phyloP scores from a whole-genome alignment of 2,797 vertebrate species.

The Lithobates sylvaticus region DNA sequence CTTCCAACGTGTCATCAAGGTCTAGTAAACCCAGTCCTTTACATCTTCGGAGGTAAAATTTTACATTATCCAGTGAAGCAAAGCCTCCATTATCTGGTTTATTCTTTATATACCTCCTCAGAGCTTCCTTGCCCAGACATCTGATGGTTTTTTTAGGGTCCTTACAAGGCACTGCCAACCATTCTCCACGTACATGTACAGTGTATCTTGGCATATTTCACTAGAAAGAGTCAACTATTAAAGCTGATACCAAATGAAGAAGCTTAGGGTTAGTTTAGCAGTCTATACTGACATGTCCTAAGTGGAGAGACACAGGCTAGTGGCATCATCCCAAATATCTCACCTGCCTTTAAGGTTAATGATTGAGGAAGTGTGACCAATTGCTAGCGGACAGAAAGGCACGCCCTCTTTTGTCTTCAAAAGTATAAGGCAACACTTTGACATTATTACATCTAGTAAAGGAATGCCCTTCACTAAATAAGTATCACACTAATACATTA shows the following conservation, averaged over 20 bases:
- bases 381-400: constrained; percentile 56
- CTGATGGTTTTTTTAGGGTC: constrained; percentile 75
- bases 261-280: background rate
- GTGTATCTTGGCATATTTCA: constrained; percentile 90
- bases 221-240: background rate
- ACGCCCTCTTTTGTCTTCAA: constrained; percentile 56
- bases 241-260: fast-evolving
- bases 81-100: constrained; percentile 95
- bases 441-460: background rate
- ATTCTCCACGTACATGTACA: constrained; percentile 92
- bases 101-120: constrained; percentile 93
- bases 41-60: constrained; percentile 87
- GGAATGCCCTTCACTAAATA: background rate
- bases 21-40: constrained; percentile 92
- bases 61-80: constrained; percentile 78
- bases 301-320: constrained; percentile 38
- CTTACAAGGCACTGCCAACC: constrained; percentile 90
- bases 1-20: constrained; percentile 86
- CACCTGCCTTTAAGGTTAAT: constrained; percentile 59
- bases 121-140: constrained; percentile 90
- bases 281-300: constrained; percentile 13
- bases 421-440: background rate
- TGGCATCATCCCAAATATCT: constrained; percentile 5
- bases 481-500: background rate
- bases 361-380: constrained; percentile 55